Conservation (phyloP, 2,888 invertebrate species). For the Orthosia cruda region DNA sequence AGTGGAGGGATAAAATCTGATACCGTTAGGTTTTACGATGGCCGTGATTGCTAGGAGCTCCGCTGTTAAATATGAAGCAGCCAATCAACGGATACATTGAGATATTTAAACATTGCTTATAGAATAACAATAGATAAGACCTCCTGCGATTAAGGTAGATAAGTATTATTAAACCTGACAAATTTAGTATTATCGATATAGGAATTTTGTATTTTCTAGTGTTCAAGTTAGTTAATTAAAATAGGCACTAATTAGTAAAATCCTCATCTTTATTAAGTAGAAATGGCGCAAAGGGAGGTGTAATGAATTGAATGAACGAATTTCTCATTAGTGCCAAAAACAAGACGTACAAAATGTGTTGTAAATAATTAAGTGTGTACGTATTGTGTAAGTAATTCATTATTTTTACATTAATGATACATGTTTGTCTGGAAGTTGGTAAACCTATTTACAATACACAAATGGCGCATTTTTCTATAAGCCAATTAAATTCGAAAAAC, state of each 20-base stretch:
- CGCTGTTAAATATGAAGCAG: slow-evolving; percentile 69
- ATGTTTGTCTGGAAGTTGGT: too few relatives aligned
- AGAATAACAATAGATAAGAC: slow-evolving; percentile 38
- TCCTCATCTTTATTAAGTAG: background rate
- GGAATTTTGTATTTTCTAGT: background rate
- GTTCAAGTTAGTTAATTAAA: slow-evolving; percentile 7
- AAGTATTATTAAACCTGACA: slow-evolving; percentile 15
- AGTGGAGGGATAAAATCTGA: slow-evolving; percentile 74
- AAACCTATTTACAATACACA: too few relatives aligned
- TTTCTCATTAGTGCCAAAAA: background rate
- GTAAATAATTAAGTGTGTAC: too few relatives aligned
- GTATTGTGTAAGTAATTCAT: too few relatives aligned
- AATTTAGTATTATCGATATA: background rate
- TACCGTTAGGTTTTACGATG: slow-evolving; percentile 77
- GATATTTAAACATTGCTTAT: slow-evolving; percentile 60
- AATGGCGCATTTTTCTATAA: too few relatives aligned
- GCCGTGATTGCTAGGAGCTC: slow-evolving; percentile 72
- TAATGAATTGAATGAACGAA: background rate
- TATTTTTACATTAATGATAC: too few relatives aligned
- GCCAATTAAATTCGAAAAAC: background rate
- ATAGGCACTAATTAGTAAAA: slow-evolving; percentile 8
- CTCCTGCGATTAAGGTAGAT: slow-evolving; percentile 18
- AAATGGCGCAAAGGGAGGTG: background rate
- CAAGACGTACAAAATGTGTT: background rate
- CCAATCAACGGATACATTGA: slow-evolving; percentile 64